Conservation (phyloP, 2,888 invertebrate species). For the Scaptomyza flava region DNA sequence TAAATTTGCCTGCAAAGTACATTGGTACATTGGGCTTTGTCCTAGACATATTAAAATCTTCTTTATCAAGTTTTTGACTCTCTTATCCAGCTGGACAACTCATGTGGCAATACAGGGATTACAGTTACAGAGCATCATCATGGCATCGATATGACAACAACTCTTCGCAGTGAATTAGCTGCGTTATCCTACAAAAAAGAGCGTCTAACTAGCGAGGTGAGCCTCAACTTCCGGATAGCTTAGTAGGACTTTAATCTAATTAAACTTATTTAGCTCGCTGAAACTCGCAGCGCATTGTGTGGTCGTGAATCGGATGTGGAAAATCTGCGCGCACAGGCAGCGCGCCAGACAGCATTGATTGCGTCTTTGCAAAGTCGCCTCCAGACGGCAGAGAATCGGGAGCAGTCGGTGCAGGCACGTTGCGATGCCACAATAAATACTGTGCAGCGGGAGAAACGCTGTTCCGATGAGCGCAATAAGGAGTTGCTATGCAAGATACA, state of each 20-base stretch:
- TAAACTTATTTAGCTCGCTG: constrained; percentile 86
- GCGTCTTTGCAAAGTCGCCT: constrained; percentile 92
- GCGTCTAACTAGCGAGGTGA: constrained; percentile 90
- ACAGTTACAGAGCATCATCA: constrained; percentile 75
- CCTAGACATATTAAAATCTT: neutral
- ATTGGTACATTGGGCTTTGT: too few relatives aligned
- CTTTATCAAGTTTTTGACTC: neutral
- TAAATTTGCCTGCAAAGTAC: too few relatives aligned
- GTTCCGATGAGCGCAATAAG: constrained; percentile 90
- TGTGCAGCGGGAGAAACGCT: constrained; percentile 89
- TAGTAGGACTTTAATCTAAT: too few relatives aligned
- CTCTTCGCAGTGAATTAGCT: constrained; percentile 92
- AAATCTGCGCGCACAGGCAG: constrained; percentile 92
- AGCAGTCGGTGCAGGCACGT: constrained; percentile 88
- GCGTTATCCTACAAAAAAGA: constrained; percentile 93
- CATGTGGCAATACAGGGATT: constrained; percentile 66
- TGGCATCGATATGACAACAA: constrained; percentile 89
- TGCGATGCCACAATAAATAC: constrained; percentile 90
- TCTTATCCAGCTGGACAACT: constrained; percentile 64
- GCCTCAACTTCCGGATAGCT: constrained; percentile 11
- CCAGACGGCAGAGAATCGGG: constrained; percentile 91
- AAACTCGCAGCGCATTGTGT: constrained; percentile 89
- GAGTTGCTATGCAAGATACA: constrained; percentile 91
- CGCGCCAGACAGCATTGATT: constrained; percentile 92
- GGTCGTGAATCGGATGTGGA: constrained; percentile 91